A percentile compares a stretch with the other conserved stretches of the same genome.
Conservation (phyloP, 2,113 vertebrate species). For the Microcebus lehilahytsara region DNA sequence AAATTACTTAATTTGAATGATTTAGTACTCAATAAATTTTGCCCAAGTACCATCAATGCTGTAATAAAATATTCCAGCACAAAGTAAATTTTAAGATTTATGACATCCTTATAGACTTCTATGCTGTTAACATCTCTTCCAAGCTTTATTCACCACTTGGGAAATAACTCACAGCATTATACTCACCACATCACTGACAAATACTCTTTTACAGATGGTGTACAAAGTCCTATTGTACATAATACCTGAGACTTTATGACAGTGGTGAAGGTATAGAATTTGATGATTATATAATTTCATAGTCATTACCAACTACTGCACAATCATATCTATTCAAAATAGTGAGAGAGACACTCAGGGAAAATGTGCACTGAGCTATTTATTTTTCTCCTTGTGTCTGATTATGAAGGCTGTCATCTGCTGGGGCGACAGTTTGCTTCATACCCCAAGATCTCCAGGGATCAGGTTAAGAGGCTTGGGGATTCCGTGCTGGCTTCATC, state of each 20-base stretch:
- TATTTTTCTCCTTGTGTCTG: not conserved
- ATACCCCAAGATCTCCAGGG: too few species aligned
- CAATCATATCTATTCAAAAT: not conserved
- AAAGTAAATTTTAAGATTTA: constrained; percentile 66
- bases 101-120: constrained; percentile 7
- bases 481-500: not conserved
- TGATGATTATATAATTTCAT: not conserved
- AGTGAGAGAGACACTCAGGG: not conserved
- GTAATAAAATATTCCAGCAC: constrained; percentile 33
- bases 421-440: not conserved
- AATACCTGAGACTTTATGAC: not conserved
- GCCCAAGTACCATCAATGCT: constrained; percentile 44
- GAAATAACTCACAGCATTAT: constrained; percentile 55
- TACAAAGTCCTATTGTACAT: not conserved
- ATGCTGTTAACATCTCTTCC: not conserved
- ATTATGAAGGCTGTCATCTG: not conserved
- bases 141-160: constrained; percentile 48
- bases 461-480: not conserved
- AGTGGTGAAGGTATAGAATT: not conserved
- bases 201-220: not conserved
- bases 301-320: not conserved
- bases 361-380: not conserved
- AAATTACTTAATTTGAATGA: constrained; percentile 72
- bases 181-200: not conserved
- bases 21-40: constrained; percentile 64